These are phyloP conservation scores for Hucho hucho DNA, from an alignment of 2,113 vertebrate genomes.

Conservation along the genomic window DNA sequence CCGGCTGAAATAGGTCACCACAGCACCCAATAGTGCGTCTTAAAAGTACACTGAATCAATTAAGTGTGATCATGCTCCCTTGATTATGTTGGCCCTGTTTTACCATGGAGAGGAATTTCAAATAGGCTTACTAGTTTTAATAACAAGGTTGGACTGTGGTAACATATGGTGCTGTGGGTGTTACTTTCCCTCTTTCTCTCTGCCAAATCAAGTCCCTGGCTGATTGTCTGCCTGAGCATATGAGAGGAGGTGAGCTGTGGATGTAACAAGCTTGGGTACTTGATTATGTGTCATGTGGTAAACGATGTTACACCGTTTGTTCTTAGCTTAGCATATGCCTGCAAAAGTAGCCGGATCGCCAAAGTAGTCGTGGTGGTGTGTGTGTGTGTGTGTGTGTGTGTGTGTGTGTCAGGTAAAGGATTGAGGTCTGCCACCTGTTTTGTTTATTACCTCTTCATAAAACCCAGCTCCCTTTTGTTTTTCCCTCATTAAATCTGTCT, in stretches of 20 bases:
- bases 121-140: constrained; percentile 70
- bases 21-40: constrained; percentile 76
- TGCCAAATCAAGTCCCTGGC: constrained; percentile 70
- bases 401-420: not conserved
- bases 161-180: constrained; percentile 67
- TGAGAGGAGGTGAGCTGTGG: constrained; percentile 66
- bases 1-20: constrained; percentile 76
- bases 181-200: constrained; percentile 59
- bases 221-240: constrained; percentile 68
- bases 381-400: not conserved
- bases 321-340: too few species aligned
- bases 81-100: constrained; percentile 77
- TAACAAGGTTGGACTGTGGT: constrained; percentile 70
- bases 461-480: constrained; percentile 63
- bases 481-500: constrained; percentile 69
- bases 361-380: not conserved
- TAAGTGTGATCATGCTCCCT: constrained; percentile 76
- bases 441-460: constrained; percentile 60
- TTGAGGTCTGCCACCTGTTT: constrained; percentile 64
- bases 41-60: constrained; percentile 78
- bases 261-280: constrained; percentile 53
- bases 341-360: not conserved
- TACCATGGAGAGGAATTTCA: constrained; percentile 74
- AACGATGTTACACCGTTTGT: constrained; percentile 48
- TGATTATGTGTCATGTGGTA: constrained; percentile 56